Conservation (phyloP, 2,888 invertebrate genomes). For the Agonopterix arenella region DNA sequence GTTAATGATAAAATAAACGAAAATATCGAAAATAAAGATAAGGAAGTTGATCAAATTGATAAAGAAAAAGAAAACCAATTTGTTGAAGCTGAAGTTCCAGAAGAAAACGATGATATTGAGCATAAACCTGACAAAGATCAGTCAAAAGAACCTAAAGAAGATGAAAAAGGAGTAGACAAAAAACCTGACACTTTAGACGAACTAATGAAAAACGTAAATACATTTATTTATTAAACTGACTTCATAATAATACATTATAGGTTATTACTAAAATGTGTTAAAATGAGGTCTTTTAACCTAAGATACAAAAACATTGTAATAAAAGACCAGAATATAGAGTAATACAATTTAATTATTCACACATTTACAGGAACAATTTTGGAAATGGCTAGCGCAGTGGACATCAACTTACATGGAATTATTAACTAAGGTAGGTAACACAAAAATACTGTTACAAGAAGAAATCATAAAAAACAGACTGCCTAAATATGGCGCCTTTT, state of each 20-base stretch:
- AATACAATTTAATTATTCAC: not conserved
- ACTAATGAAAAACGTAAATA: slow-evolving; percentile 23
- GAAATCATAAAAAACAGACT: not conserved
- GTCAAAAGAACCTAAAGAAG: not conserved
- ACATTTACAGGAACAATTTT: slow-evolving; percentile 31
- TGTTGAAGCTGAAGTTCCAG: not conserved
- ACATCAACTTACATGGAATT: slow-evolving; percentile 27
- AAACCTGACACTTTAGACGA: slow-evolving; percentile 15
- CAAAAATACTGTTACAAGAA: not conserved
- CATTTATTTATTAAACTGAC: too few species aligned
- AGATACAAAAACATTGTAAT: not conserved
- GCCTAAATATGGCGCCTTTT: too few species aligned
- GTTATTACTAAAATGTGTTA: too few species aligned
- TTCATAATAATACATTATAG: too few species aligned
- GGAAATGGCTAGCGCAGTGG: slow-evolving; percentile 33
- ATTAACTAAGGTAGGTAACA: slow-evolving; percentile 23
- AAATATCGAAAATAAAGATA: not conserved
- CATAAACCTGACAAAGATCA: not conserved
- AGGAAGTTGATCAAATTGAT: not conserved
- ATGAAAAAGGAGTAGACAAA: not conserved
- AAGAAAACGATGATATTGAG: slow-evolving; percentile 2
- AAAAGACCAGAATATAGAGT: not conserved
- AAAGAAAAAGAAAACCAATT: not conserved
- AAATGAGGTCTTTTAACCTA: too few species aligned
- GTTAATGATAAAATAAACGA: not conserved